Conservation (phyloP, 2,888 invertebrate genomes). For the Hoplodrina ambigua region DNA sequence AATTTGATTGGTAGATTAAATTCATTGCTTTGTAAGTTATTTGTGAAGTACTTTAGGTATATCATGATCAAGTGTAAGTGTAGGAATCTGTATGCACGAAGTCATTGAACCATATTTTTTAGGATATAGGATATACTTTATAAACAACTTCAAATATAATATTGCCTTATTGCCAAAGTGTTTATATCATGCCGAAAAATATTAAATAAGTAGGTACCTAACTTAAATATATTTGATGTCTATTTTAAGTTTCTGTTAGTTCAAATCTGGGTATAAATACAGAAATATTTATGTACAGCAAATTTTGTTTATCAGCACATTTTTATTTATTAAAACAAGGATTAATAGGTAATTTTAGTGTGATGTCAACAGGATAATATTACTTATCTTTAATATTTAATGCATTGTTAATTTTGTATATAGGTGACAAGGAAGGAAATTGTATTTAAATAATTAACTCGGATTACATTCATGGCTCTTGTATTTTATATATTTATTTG, state of each 20-base stretch:
- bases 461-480: background rate
- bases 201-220: too few species aligned
- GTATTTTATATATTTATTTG: background rate
- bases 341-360: background rate
- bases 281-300: background rate
- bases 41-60: background rate
- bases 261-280: background rate
- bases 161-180: too few species aligned
- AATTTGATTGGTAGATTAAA: background rate
- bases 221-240: too few species aligned
- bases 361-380: too few species aligned
- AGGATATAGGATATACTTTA: too few species aligned
- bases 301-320: background rate
- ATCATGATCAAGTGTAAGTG: background rate
- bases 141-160: too few species aligned
- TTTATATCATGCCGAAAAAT: too few species aligned
- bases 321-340: background rate
- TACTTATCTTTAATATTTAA: background rate
- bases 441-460: background rate
- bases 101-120: background rate
- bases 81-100: background rate
- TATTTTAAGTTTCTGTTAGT: background rate
- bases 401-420: background rate
- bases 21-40: background rate
- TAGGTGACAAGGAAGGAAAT: constrained; percentile 7